Base-by-base conservation (phyloP, 2,888 invertebrate genomes). In the Resseliella maxima region DNA sequence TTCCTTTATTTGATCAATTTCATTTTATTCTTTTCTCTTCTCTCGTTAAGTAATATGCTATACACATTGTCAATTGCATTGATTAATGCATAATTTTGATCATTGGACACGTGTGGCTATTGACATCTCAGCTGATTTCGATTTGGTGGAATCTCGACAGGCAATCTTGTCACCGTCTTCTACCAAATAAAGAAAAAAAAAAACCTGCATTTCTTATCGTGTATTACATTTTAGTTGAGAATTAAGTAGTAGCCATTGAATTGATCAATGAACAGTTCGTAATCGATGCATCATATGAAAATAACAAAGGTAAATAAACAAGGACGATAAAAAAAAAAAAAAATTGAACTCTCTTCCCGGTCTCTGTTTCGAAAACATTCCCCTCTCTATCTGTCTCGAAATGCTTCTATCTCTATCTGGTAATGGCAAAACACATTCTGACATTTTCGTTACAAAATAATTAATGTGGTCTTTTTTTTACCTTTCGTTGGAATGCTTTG, bases 391-490 rank as follows among this genome's bases (percentile, higher is more conserved):
- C n/a, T n/a, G n/a, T n/a, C n/a, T n/a, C 45, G 45, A 45, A 5
- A 54, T 54, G 54, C 24, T n/a, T 54, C 6, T 5, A n/a, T n/a
- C n/a, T n/a, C n/a, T n/a, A n/a, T n/a, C n/a, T n/a, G n/a, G n/a
- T n/a, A 38, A 83, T 38, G 83, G 21, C 83, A n/a, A 83, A 38
- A n/a, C 38, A n/a, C 72, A 72, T 72, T 50, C 83, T 83, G 83
- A 83, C 83, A 83, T 83, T 83, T 83, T 83, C 83, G 83, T 83
- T 83, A 83, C 38, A 38, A 83, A 83, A 83, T 83, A 83, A 83
- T 38, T 38, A 83, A 83, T 83, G 83, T 36, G 24, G 5, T 24
- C 24, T 59, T 59, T 59, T 59, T 24, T 59, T 59, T 59, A 8
- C 59, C 59, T 38, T 6, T 38, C 38, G 72, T 12, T 72, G 31